phyloP scores from a whole-genome alignment of 2,113 vertebrate species.

The Sylvia atricapilla region DNA sequence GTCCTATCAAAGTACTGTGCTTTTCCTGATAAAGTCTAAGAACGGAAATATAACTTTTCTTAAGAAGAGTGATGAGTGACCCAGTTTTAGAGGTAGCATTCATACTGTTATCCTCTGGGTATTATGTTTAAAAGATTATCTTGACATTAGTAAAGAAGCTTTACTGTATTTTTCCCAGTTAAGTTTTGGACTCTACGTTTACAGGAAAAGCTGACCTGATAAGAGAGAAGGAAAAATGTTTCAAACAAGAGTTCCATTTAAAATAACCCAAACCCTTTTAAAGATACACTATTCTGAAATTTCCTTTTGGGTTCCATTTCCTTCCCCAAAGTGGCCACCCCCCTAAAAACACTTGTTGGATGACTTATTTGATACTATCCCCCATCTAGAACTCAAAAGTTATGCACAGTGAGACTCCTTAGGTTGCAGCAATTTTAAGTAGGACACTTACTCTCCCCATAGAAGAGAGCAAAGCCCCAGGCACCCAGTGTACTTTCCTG shows the following conservation, averaged over 20 bases:
- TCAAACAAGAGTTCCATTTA: neutral
- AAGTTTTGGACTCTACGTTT: constrained; percentile 22
- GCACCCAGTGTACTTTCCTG: neutral
- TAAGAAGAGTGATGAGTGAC: constrained; percentile 19
- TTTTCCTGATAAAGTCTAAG: neutral
- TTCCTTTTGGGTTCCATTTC: neutral
- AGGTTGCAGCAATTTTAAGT: neutral
- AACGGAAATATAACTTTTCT: neutral
- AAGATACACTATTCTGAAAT: neutral
- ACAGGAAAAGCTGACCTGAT: constrained; percentile 36
- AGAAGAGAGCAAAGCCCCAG: neutral
- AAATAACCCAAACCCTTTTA: neutral
- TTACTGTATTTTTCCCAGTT: constrained; percentile 25
- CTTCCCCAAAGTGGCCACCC: neutral
- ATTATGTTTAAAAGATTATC: constrained; percentile 67
- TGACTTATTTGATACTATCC: neutral
- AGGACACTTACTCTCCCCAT: neutral
- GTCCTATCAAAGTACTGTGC: neutral
- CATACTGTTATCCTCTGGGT: constrained; percentile 28
- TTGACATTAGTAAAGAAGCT: constrained; percentile 62
- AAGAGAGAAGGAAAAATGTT: constrained; percentile 11
- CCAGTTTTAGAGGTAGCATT: constrained; percentile 49
- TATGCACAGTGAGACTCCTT: neutral
- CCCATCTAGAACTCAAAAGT: neutral
- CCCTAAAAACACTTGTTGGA: neutral